A percentile compares a stretch with the other conserved stretches of the same genome.
These are phyloP conservation scores for Enteromius fasciolatus DNA, from an alignment of 2,797 vertebrate species.

Conservation along the genomic window DNA sequence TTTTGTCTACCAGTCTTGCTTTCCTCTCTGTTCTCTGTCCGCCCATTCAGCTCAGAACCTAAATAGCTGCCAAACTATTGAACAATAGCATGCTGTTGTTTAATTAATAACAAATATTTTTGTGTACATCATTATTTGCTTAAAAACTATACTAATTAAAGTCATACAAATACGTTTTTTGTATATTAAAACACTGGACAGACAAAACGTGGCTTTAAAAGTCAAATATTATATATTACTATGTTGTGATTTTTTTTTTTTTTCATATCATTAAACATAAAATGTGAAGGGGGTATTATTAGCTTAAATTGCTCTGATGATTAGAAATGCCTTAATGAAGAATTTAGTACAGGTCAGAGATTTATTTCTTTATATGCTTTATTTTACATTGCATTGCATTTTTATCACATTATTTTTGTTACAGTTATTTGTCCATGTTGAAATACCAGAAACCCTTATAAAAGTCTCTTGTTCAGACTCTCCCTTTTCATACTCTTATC, in stretches of 20 bases:
- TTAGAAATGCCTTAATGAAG: neutral
- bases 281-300: neutral
- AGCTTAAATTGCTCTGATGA: neutral
- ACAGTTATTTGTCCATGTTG: neutral
- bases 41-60: conserved; percentile 1
- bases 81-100: neutral
- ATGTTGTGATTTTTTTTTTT: neutral
- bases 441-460: neutral
- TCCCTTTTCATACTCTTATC: neutral
- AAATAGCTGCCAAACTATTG: neutral
- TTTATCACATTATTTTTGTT: neutral
- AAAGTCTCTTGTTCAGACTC: neutral
- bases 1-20: neutral
- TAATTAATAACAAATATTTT: neutral
- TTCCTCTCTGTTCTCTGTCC: neutral
- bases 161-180: too few relatives aligned
- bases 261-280: neutral
- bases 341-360: neutral
- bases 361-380: neutral
- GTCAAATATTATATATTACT: neutral
- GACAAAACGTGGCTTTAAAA: conserved; percentile 2
- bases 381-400: neutral
- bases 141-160: neutral
- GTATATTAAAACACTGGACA: neutral
- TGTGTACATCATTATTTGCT: neutral